Percentiles rank a stretch among this genome's conserved stretches.
phyloP scores from a whole-genome alignment of 53 echinoderm and acorn worm species.

The Astropecten irregularis region DNA sequence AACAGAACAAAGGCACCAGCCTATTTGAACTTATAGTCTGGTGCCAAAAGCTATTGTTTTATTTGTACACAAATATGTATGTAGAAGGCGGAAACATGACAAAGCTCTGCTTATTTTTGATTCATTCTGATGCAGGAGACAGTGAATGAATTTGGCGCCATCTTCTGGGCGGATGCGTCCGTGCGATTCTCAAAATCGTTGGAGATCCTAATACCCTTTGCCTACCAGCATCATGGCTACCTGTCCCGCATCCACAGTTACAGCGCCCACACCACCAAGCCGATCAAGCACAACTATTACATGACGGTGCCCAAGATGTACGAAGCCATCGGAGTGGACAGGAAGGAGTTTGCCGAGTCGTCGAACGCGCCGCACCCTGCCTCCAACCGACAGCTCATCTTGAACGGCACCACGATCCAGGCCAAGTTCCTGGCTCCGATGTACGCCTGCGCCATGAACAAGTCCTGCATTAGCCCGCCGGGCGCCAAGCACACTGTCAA shows the following conservation, averaged over 20 bases:
- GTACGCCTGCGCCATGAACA: conserved; percentile 43
- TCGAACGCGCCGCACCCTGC: conserved; percentile 48
- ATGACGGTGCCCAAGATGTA: conserved; percentile 54
- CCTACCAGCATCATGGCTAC: conserved; percentile 69
- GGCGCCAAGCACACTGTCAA: conserved; percentile 11
- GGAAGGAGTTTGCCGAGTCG: conserved; percentile 34
- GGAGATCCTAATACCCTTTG: conserved; percentile 48
- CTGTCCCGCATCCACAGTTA: conserved; percentile 72
- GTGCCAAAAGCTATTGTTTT: too few species aligned
- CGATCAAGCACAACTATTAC: conserved; percentile 63
- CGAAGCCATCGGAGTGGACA: conserved; percentile 56
- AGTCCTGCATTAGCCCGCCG: conserved; percentile 11
- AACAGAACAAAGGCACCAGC: too few species aligned
- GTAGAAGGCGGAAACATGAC: too few species aligned
- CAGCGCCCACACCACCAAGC: conserved; percentile 8
- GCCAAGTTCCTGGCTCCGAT: conserved; percentile 47
- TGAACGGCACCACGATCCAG: conserved; percentile 69
- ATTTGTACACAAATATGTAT: too few species aligned
- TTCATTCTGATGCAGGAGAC: conserved; percentile 47
- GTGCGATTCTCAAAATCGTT: conserved; percentile 64
- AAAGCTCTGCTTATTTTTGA: background rate
- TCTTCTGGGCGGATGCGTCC: conserved; percentile 77
- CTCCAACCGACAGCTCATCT: conserved; percentile 64
- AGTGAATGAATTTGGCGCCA: conserved; percentile 75
- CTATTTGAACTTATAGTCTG: too few species aligned